phyloP scores from a whole-genome alignment of 2,113 vertebrate species.

The Bujurquina vittata region DNA sequence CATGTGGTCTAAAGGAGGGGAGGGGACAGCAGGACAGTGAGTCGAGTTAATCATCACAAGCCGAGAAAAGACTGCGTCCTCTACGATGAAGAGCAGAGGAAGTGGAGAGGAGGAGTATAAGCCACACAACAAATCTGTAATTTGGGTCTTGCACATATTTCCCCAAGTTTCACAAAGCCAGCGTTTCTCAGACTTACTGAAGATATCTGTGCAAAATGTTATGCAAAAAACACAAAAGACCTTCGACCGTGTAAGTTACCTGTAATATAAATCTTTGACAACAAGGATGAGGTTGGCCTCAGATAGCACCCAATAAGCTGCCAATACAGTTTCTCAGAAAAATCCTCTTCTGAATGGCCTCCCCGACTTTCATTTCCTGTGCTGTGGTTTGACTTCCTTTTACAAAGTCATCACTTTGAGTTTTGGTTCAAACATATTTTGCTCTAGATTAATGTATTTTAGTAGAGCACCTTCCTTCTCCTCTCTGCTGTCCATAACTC shows the following conservation, averaged over 20 bases:
- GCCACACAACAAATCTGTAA: background rate
- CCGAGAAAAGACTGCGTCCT: background rate
- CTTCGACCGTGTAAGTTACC: too few relatives aligned
- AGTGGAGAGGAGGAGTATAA: background rate
- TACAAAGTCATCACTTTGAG: background rate
- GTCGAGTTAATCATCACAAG: too few relatives aligned
- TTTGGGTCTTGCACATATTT: background rate
- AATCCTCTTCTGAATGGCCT: background rate
- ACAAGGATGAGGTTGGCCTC: background rate
- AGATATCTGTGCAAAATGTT: background rate
- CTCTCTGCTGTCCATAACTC: background rate
- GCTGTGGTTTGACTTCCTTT: background rate
- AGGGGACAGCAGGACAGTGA: background rate
- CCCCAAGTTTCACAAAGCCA: background rate
- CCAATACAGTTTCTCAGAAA: background rate
- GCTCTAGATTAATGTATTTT: background rate
- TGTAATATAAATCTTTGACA: too few relatives aligned
- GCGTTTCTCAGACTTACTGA: background rate
- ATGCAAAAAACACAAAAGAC: too few relatives aligned
- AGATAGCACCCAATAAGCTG: background rate
- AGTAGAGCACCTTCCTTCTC: background rate
- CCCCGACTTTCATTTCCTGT: background rate
- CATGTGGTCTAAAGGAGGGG: conserved; percentile 84
- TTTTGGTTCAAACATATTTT: background rate
- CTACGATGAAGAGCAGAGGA: background rate